Evolutionary conservation across 2,113 vertebrate species (phyloP).

Genomic region (Alethe diademata): DNA sequence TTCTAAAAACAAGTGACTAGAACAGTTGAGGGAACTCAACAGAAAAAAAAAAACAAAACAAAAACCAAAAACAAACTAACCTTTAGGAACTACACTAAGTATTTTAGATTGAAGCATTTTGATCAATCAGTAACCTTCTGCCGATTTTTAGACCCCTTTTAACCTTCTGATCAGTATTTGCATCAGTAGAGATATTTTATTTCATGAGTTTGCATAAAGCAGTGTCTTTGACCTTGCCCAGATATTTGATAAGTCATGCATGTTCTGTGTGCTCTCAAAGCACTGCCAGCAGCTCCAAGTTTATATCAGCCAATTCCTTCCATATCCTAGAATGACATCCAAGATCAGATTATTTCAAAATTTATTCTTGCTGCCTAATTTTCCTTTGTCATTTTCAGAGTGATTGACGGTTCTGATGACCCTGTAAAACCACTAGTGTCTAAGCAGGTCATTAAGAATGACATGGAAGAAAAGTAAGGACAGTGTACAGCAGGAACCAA

Average conservation of each 20-base stretch:
- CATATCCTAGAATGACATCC: not conserved
- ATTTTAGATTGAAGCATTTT: not conserved
- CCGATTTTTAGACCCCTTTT: not conserved
- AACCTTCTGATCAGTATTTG: not conserved
- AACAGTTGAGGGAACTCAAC: not conserved
- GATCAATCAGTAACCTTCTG: not conserved
- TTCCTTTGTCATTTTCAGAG: not conserved
- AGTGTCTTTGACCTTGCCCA: not conserved
- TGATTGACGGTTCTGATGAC: not conserved
- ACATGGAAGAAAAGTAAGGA: not conserved
- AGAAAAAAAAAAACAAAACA: not conserved
- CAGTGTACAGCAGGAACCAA: not conserved
- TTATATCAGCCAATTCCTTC: not conserved
- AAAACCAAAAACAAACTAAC: not conserved
- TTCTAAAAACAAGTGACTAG: not conserved
- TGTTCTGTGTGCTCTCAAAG: not conserved
- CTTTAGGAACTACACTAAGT: not conserved
- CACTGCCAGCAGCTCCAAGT: not conserved
- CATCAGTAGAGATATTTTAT: not conserved
- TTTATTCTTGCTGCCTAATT: not conserved
- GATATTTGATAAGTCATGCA: not conserved
- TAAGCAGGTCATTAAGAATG: not conserved
- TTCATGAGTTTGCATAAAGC: not conserved
- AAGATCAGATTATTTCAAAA: not conserved
- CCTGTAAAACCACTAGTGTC: not conserved